A percentile compares a stretch with the other conserved stretches of the same genome.
Conservation (phyloP, 2,113 vertebrate species). For the Etheostoma spectabile region DNA sequence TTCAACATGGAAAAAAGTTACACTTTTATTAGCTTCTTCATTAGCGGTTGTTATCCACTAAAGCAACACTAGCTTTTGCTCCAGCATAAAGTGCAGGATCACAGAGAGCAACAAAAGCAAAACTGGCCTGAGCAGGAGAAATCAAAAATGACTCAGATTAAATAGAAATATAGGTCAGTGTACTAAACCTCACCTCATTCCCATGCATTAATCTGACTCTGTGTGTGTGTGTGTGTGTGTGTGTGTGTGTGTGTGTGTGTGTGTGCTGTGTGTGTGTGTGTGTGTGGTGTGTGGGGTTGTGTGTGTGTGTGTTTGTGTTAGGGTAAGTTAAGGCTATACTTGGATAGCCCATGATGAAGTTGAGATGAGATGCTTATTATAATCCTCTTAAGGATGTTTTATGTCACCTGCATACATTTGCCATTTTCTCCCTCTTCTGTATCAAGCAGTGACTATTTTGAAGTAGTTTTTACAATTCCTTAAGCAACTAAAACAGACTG, state of each 20-base stretch:
- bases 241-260: constrained; percentile 2
- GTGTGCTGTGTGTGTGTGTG: constrained; percentile 19
- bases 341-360: constrained; percentile 53
- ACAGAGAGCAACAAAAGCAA: background rate
- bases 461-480: background rate
- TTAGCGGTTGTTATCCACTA: background rate
- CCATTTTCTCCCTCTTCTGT: constrained; percentile 1
- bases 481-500: background rate
- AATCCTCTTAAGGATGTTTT: constrained; percentile 61
- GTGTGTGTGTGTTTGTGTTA: constrained; percentile 1
- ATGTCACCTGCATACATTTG: constrained; percentile 57
- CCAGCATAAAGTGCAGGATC: background rate
- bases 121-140: constrained; percentile 18
- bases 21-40: background rate
- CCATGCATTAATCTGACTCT: constrained; percentile 54
- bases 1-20: background rate
- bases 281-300: constrained; percentile 8
- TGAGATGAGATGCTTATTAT: constrained; percentile 55
- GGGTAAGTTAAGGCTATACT: constrained; percentile 35
- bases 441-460: background rate
- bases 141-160: constrained; percentile 68
- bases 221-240: constrained; percentile 18
- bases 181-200: constrained; percentile 63
- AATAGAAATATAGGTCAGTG: constrained; percentile 74
- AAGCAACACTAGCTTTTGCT: background rate